Base-by-base conservation (phyloP, 1,140 invertebrate species). In the Brachionus asplanchnoidis region DNA sequence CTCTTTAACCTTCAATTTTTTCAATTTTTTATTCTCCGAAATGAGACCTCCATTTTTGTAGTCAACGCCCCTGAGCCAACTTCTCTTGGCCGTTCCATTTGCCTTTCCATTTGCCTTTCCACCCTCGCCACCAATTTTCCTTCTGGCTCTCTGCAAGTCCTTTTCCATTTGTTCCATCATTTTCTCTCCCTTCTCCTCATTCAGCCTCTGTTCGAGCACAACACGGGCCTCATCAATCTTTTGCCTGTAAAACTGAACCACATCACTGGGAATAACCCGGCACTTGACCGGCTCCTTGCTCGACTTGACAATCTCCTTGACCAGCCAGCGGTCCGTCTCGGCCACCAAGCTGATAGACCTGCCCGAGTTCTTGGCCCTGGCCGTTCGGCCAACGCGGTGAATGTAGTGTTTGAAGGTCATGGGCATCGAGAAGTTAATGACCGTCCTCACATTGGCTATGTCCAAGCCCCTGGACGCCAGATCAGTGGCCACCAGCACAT, bases 351-450 rank as follows among this genome's bases (percentile, higher is more conserved):
- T 68, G 60, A 84, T 77, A 14, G 84, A 84, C 23, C 68, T 28
- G 84, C 91, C 91, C 84, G 86, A 88, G 83, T 89, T 91, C 3
- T 97, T 97, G 26, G 97, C 97, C 89, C 97, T 92, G 6, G 97
- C 97, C 11, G 97, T 99, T 87, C 97, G 90, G 46, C 96, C 96
- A 20, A 97, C 95, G 89, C 95, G 90, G 87, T 99, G 97, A 88
- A 99, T 95, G 87, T 99, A 99, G 90, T 97, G 95, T 88, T 98
- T 95, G 9, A 97, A 89, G 0, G 95, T 95, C 20, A 94, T 93
- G 2, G 97, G 97, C 93, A 99, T 94, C 0, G 95, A 93, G 89
- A 97, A 98, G 90, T 99, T 99, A 53, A 99, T 95, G 3, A 98
- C 92, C 46, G 96, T 98, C 91, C 96, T 95, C 0, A 99, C 96